Evolutionary conservation across 2,888 invertebrate species (phyloP).

Genomic region (Zele albiditarsus): DNA sequence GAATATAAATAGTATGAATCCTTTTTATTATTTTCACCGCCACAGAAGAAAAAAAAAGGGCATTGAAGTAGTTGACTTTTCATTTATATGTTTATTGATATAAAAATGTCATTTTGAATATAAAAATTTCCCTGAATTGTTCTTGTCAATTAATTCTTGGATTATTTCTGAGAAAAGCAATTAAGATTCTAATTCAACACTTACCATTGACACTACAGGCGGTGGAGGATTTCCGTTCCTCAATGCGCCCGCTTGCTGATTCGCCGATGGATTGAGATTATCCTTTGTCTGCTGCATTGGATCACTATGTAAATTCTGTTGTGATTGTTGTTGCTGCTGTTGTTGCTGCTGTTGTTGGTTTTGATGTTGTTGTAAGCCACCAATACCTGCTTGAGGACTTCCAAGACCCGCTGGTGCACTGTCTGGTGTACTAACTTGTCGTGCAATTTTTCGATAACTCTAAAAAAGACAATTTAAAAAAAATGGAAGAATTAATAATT

Average conservation of each 20-base stretch:
- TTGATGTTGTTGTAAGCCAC: constrained; percentile 60
- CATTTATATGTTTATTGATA: too few species aligned
- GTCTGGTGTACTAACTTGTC: constrained; percentile 71
- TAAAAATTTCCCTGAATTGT: too few species aligned
- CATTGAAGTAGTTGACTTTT: too few species aligned
- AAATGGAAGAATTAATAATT: not conserved
- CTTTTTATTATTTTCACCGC: too few species aligned
- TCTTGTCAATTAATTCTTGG: too few species aligned
- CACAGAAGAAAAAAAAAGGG: too few species aligned
- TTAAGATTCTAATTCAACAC: constrained; percentile 44
- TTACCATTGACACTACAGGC: constrained; percentile 71
- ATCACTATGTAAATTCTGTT: constrained; percentile 65
- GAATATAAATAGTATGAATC: too few species aligned
- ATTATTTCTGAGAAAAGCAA: too few species aligned
- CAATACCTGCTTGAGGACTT: constrained; percentile 69
- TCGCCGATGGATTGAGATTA: constrained; percentile 67
- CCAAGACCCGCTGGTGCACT: constrained; percentile 70
- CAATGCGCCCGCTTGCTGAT: constrained; percentile 68
- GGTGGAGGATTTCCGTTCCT: constrained; percentile 71
- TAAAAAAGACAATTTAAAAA: constrained; percentile 54
- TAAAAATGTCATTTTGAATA: too few species aligned
- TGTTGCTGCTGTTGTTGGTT: constrained; percentile 55
- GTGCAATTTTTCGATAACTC: constrained; percentile 71
- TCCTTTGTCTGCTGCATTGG: constrained; percentile 72
- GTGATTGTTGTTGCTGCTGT: constrained; percentile 62